A percentile compares a stretch with the other conserved stretches of the same genome.
These are phyloP conservation scores for Apis laboriosa DNA, from an alignment of 1,140 invertebrate genomes.

Conservation along the genomic window DNA sequence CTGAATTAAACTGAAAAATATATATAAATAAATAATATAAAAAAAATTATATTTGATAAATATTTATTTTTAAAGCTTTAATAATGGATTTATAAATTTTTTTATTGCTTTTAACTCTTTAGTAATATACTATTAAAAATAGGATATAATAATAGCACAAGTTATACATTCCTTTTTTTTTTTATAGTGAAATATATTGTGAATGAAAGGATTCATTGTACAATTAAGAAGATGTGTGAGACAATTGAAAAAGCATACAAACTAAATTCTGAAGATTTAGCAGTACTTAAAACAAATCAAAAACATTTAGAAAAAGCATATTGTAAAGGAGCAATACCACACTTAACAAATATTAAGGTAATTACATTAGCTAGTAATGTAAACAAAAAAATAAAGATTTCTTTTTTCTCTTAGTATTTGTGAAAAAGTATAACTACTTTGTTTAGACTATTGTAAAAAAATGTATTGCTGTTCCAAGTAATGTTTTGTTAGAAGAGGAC, in stretches of 20 bases:
- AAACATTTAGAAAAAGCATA: constrained; percentile 65
- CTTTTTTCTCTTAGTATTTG: background rate
- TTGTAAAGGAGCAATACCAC: constrained; percentile 34
- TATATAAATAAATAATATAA: background rate
- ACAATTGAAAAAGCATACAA: constrained; percentile 63
- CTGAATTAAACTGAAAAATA: background rate
- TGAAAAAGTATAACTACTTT: constrained; percentile 2
- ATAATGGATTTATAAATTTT: background rate
- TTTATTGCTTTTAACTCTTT: background rate
- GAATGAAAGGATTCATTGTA: constrained; percentile 60
- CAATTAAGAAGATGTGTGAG: constrained; percentile 58
- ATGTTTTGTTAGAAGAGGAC: constrained; percentile 72
- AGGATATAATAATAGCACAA: background rate
- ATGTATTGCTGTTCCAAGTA: constrained; percentile 66
- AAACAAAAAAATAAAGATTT: background rate
- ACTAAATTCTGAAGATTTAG: constrained; percentile 40
- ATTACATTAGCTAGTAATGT: constrained; percentile 7
- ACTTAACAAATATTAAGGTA: constrained; percentile 71
- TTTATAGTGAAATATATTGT: constrained; percentile 68
- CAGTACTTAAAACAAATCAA: constrained; percentile 53
- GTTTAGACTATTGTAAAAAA: constrained; percentile 66
- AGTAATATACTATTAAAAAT: background rate
- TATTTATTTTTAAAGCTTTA: background rate
- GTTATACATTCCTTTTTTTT: constrained; percentile 16
- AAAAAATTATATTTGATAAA: background rate